Percentiles rank a stretch among this genome's conserved stretches.
Evolutionary conservation across 2,888 invertebrate species (phyloP).

Genomic region (Buathra laborator): DNA sequence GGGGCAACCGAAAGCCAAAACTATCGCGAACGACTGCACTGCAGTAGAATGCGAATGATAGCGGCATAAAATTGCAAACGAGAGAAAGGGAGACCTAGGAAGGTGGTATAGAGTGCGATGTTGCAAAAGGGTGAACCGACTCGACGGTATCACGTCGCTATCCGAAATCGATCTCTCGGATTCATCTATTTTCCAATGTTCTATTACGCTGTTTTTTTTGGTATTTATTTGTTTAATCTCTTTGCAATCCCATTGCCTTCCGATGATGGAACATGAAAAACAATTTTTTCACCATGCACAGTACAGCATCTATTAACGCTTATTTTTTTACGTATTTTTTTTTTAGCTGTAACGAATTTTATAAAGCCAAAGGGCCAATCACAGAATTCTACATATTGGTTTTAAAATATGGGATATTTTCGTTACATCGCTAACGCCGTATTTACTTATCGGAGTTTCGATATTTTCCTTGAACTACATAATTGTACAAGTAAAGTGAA

Average conservation of each 20-base stretch:
- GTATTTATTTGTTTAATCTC: not conserved
- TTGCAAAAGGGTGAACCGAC: constrained; percentile 21
- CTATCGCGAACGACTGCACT: constrained; percentile 69
- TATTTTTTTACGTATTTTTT: not conserved
- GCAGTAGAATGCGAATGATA: constrained; percentile 72
- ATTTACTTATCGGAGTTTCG: not conserved
- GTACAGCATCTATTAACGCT: not conserved
- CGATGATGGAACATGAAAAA: constrained; percentile 8
- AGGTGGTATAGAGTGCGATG: constrained; percentile 12
- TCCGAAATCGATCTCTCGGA: not conserved
- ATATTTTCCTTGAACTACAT: not conserved
- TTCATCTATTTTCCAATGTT: not conserved
- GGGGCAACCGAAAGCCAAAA: constrained; percentile 63
- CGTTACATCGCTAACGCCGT: not conserved
- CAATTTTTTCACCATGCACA: not conserved
- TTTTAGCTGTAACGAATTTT: not conserved
- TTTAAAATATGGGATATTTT: not conserved
- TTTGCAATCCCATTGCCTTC: not conserved
- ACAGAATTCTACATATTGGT: not conserved
- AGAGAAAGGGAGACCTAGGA: constrained; percentile 31
- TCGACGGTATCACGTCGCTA: constrained; percentile 26
- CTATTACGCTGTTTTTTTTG: not conserved
- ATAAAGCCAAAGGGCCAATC: not conserved
- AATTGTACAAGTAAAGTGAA: not conserved
- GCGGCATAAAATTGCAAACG: constrained; percentile 69